phyloP scores from a whole-genome alignment of 2,113 vertebrate genomes.

The Grallaria varia region DNA sequence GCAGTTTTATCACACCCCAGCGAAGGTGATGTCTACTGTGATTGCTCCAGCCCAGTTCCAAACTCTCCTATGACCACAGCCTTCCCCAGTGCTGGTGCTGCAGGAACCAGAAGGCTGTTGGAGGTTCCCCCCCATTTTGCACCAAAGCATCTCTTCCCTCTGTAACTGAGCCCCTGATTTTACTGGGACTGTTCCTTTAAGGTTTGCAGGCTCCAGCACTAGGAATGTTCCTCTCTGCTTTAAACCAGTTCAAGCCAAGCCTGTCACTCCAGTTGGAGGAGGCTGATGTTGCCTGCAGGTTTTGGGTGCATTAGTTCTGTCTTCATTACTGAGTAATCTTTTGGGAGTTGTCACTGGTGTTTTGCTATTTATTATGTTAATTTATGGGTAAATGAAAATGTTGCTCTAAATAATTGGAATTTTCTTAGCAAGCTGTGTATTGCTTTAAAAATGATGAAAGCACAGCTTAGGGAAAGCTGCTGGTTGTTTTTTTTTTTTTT shows the following conservation, averaged over 20 bases:
- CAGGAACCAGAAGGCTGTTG: not conserved
- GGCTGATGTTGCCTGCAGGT: constrained; percentile 25
- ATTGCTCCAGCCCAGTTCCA: not conserved
- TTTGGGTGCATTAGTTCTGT: constrained; percentile 35
- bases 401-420: constrained; percentile 2
- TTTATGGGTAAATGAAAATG: not conserved
- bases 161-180: not conserved
- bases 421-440: not conserved
- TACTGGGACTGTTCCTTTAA: not conserved
- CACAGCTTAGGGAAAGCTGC: not conserved
- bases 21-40: not conserved
- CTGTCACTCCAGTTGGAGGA: constrained; percentile 50
- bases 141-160: not conserved
- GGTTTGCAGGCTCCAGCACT: not conserved
- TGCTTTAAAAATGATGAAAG: constrained; percentile 8
- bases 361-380: constrained; percentile 19
- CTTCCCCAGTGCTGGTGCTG: not conserved
- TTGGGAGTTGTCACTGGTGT: constrained; percentile 10
- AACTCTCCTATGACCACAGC: not conserved
- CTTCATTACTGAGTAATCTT: not conserved
- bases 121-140: not conserved
- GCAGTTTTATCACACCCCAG: rapidly evolving
- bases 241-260: constrained; percentile 31
- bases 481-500: rapidly evolving
- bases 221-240: not conserved